Base-by-base conservation (phyloP, 2,113 vertebrate species). In the Anoura caudifer region DNA sequence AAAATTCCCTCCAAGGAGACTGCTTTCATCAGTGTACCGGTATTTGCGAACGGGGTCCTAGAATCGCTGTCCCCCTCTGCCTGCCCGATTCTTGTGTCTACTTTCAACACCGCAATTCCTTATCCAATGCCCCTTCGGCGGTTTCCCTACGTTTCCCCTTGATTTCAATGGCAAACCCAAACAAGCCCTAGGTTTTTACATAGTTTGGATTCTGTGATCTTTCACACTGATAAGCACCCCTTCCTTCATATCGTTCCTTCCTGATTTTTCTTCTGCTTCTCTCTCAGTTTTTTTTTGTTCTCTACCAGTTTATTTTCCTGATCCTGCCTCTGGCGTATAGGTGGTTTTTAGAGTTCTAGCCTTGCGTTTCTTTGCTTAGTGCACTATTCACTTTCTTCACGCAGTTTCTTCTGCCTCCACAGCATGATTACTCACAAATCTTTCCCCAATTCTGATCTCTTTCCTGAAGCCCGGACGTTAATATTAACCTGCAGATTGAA, bases 21-120 rank as follows among this genome's bases (percentile, higher is more conserved):
- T 72, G n/a, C 19, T 85, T 43, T 63, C 17, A 7, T 52, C 5
- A 19, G 22, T 70, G 56, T 36, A 11, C 28, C 28, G 31, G 36
- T 43, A 28, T 16, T 82, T 38, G 72, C 24, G 36, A 41, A 47
- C 7, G 4, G 52, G 17, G 28, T 2, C 19, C 33, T 61, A 19
- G 52, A 17, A n/a, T n/a, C 0, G 0, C 54, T 19, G 0, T 11
- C 1, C 5, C 19, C 24, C 28, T 50, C 19, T 1, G 20, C 63
- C 12, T 10, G 5, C n/a, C 26, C 11, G 5, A 33, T 2, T 31
- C 28, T 31, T 2, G 13, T 61, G 59, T 61, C 26, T 11, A 1
- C 28, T 31, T 63, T 63, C 28, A 14, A 14, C 61, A 6, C 26
- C 15, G 12, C 61, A 1, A 8, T 83, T 38, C 36, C 26, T 83